Conservation (phyloP, 2,113 vertebrate species). For the Octodon degus region DNA sequence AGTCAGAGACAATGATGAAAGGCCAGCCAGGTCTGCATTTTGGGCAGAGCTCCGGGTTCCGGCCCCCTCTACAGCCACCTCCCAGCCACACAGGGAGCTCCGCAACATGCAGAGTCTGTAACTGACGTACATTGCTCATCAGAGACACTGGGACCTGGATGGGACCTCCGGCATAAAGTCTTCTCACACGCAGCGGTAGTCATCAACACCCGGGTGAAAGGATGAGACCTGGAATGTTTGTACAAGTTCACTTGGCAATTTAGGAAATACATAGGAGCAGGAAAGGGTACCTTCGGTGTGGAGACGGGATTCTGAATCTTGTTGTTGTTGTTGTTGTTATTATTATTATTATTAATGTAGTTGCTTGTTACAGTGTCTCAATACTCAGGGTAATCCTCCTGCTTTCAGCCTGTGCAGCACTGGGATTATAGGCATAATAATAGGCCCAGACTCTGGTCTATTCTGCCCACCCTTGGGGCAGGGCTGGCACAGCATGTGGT, state of each 20-base stretch:
- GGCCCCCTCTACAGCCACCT: conserved; percentile 9
- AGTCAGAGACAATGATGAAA: neutral
- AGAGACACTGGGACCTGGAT: conserved; percentile 43
- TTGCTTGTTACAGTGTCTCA: too few species aligned
- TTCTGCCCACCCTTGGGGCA: too few species aligned
- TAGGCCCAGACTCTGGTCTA: too few species aligned
- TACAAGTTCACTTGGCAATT: conserved; percentile 42
- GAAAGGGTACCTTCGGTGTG: neutral
- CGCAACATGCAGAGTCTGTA: neutral
- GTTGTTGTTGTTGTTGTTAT: too few species aligned
- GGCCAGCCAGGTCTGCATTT: conserved; percentile 50
- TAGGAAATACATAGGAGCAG: neutral
- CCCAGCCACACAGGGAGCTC: neutral
- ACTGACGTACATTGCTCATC: conserved; percentile 57
- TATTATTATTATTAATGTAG: too few species aligned
- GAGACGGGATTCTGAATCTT: neutral
- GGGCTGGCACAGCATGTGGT: too few species aligned
- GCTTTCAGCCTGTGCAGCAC: too few species aligned
- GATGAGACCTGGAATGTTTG: neutral
- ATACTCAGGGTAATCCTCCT: too few species aligned
- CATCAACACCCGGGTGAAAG: neutral
- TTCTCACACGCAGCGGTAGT: conserved; percentile 49
- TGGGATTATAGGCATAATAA: too few species aligned
- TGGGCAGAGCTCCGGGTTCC: neutral
- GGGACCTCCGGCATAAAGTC: conserved; percentile 21